A percentile compares a stretch with the other conserved stretches of the same genome.
These are phyloP conservation scores for Pseudoatta argentina DNA, from an alignment of 1,140 invertebrate species.

Conservation along the genomic window DNA sequence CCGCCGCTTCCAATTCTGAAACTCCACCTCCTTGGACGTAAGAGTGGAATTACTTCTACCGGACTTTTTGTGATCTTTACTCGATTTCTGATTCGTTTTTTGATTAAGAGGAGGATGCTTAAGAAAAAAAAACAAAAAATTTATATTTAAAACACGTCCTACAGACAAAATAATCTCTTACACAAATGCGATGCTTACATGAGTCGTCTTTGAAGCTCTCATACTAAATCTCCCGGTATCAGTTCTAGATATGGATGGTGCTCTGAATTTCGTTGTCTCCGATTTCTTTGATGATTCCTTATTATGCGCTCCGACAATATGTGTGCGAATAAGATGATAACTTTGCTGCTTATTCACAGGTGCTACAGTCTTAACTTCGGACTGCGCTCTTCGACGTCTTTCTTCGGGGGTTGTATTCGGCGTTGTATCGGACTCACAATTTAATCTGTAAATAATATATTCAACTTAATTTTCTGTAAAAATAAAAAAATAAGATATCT, in stretches of 20 bases:
- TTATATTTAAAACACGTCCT: slow-evolving; percentile 25
- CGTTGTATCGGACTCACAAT: slow-evolving; percentile 79
- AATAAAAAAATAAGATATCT: neutral
- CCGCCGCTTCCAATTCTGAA: slow-evolving; percentile 96
- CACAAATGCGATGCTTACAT: slow-evolving; percentile 52
- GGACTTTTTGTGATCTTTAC: slow-evolving; percentile 77
- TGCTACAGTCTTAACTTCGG: slow-evolving; percentile 73
- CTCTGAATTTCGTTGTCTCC: slow-evolving; percentile 77
- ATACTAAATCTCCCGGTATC: slow-evolving; percentile 90
- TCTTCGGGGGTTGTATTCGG: slow-evolving; percentile 80
- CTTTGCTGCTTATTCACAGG: slow-evolving; percentile 70
- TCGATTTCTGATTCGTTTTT: slow-evolving; percentile 71
- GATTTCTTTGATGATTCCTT: slow-evolving; percentile 76
- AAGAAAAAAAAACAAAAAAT: slow-evolving; percentile 6
- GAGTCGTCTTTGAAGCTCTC: slow-evolving; percentile 83
- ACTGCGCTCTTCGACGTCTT: slow-evolving; percentile 75
- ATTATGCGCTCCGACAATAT: slow-evolving; percentile 67
- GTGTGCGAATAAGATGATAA: slow-evolving; percentile 75
- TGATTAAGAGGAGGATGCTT: slow-evolving; percentile 62
- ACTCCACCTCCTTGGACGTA: slow-evolving; percentile 92
- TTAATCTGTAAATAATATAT: slow-evolving; percentile 67
- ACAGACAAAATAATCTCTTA: neutral
- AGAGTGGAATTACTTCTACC: slow-evolving; percentile 89
- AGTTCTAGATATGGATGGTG: slow-evolving; percentile 86
- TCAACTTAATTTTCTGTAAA: slow-evolving; percentile 16